Base-by-base conservation (phyloP, 2,888 invertebrate genomes). In the Oscheius sp. region DNA sequence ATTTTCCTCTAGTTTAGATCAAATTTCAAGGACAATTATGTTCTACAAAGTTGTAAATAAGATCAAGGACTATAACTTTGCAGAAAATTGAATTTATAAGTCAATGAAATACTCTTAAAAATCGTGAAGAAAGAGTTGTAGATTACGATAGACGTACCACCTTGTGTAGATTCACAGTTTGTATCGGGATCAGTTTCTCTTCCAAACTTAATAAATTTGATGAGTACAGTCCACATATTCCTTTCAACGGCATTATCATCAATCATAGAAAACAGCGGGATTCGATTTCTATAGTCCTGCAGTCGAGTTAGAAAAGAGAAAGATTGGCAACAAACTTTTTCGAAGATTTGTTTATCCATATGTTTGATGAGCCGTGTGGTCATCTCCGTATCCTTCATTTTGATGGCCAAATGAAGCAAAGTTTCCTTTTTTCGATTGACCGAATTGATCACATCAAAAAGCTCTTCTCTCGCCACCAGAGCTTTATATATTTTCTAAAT, bases 281-380 rank as follows among this genome's bases (percentile, higher is more conserved):
- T 27, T 58, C 68, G 58, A 23, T 61, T 61, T 6, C n/a, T 23
- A 23, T 33, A n/a, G 25, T 68, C 68, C 68, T 68, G 25, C 2
- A 64, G 50, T 25, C 8, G 20, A 39, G 6, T 42, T 39, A 5
- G 8, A 17, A 1, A 20, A 1, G 3, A 34, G 17, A 2, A 33
- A 20, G 23, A 31, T 1, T n/a, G n/a, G 8, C 33, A 29, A 2
- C 2, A 12, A 31, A 61, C 61, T 45, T 45, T 61, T 27, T 61
- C 61, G n/a, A 3, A 39, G 1, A 61, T 1, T 4, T n/a, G 10
- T 4, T 20, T n/a, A n/a, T 25, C 29, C 29, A 45, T 29, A 29
- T 45, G 25, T n/a, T n/a, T 27, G 17, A 45, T 4, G n/a, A 61
- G 27, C 3, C 17, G n/a, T 27, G 10, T 8, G 15, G 29, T 20